Conservation (phyloP, 2,113 vertebrate genomes). For the Panurus biarmicus region DNA sequence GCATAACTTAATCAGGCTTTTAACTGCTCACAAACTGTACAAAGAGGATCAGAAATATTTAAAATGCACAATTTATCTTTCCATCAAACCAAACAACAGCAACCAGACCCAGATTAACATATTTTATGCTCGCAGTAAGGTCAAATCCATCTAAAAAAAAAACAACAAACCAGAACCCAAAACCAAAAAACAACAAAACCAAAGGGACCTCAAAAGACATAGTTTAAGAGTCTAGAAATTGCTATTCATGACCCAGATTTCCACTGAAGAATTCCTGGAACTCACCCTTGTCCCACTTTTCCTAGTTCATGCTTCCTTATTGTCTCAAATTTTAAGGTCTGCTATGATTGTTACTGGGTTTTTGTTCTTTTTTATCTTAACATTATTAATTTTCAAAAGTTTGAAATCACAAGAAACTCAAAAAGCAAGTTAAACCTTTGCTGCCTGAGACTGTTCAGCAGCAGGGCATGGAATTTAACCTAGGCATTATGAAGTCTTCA, state of each 20-base stretch:
- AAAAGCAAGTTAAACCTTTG: not conserved
- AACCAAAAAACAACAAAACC: not conserved
- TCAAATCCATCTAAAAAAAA: not conserved
- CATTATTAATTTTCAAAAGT: not conserved
- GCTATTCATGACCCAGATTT: not conserved
- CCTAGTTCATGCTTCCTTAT: not conserved
- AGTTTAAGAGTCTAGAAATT: not conserved
- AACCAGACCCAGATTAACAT: not conserved
- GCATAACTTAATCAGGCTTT: not conserved
- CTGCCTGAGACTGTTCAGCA: not conserved
- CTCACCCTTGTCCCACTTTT: not conserved
- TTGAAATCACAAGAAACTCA: not conserved
- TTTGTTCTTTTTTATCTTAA: not conserved
- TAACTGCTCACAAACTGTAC: not conserved
- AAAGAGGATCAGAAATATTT: not conserved
- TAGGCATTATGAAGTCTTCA: not conserved
- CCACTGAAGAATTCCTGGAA: constrained; percentile 17
- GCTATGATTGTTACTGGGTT: not conserved
- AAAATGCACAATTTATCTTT: not conserved
- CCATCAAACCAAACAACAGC: not conserved
- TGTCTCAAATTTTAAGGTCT: not conserved
- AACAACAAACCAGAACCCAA: not conserved
- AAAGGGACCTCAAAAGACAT: not conserved
- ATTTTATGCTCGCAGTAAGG: not conserved
- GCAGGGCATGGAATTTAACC: not conserved